phyloP scores from a whole-genome alignment of 2,888 invertebrate genomes.

The Troides helena region DNA sequence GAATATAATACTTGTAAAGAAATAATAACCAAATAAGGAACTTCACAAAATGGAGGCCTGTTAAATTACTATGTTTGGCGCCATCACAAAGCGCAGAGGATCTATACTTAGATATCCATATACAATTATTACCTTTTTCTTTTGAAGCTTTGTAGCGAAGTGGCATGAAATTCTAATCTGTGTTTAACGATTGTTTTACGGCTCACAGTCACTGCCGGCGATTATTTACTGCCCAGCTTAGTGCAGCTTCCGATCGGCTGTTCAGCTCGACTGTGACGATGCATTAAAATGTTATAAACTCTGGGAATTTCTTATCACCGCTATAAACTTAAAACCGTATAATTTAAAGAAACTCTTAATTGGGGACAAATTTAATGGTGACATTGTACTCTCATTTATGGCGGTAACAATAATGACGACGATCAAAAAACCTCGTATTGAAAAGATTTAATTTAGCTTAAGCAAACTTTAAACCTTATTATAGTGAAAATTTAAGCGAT shows the following conservation, averaged over 20 bases:
- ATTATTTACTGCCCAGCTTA: slow-evolving; percentile 65
- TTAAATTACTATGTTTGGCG: not conserved
- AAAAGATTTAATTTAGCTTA: not conserved
- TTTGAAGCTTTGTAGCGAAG: slow-evolving; percentile 34
- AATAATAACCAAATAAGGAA: no score
- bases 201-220: slow-evolving; percentile 48
- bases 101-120: slow-evolving; percentile 2
- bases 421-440: not conserved
- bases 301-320: slow-evolving; percentile 18
- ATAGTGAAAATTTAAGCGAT: not conserved
- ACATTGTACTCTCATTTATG: slow-evolving; percentile 19
- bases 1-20: not conserved
- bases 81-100: not conserved
- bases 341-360: slow-evolving; percentile 22
- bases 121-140: slow-evolving; percentile 8
- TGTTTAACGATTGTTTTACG: slow-evolving; percentile 67
- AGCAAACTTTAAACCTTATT: not conserved
- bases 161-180: slow-evolving; percentile 52
- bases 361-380: slow-evolving; percentile 25
- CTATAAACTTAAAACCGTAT: slow-evolving; percentile 3
- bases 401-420: slow-evolving; percentile 1
- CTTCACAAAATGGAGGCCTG: no score
- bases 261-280: slow-evolving; percentile 26
- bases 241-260: slow-evolving; percentile 51
- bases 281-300: slow-evolving; percentile 25